A percentile compares a stretch with the other conserved stretches of the same genome.
phyloP scores from a whole-genome alignment of 2,888 invertebrate genomes.

The Melanostoma scalare region DNA sequence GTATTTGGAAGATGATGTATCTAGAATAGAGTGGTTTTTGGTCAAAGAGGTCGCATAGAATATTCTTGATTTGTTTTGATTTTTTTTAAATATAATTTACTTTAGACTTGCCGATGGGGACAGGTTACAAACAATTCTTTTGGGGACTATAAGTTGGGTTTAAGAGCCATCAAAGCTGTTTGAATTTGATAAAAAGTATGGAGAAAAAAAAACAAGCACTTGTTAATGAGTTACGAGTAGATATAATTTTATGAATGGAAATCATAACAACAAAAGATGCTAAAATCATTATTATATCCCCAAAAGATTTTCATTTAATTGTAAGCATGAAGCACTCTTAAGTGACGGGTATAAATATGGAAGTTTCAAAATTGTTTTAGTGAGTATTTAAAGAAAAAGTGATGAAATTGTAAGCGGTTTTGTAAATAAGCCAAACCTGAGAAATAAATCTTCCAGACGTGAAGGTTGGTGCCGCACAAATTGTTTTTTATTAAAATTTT shows the following conservation, averaged over 20 bases:
- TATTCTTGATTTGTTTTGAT: slow-evolving; percentile 35
- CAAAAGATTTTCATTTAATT: slow-evolving; percentile 14
- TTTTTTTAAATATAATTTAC: not conserved
- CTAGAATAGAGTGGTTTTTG: slow-evolving; percentile 67
- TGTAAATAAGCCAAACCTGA: too few relatives aligned
- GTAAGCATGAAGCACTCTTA: slow-evolving; percentile 23
- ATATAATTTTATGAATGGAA: not conserved
- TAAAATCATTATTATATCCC: not conserved
- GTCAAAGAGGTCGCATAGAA: slow-evolving; percentile 41
- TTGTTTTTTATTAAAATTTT: too few relatives aligned
- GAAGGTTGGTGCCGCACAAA: too few relatives aligned
- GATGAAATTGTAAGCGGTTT: too few relatives aligned
- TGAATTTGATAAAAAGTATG: slow-evolving; percentile 10
- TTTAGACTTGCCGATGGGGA: slow-evolving; percentile 20
- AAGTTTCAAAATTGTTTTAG: slow-evolving; percentile 1
- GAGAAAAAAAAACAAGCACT: slow-evolving; percentile 13
- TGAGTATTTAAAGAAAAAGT: not conserved
- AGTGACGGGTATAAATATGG: slow-evolving; percentile 24
- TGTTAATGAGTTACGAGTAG: not conserved
- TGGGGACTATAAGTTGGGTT: slow-evolving; percentile 33
- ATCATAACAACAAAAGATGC: slow-evolving; percentile 3
- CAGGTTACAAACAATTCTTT: slow-evolving; percentile 31
- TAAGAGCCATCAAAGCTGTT: slow-evolving; percentile 31
- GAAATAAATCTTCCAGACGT: too few relatives aligned
- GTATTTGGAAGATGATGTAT: slow-evolving; percentile 73